Evolutionary conservation across 2,888 invertebrate genomes (phyloP), one percentile per base, ranked within the genome.

Genomic region (Dolomedes plantarius): DNA sequence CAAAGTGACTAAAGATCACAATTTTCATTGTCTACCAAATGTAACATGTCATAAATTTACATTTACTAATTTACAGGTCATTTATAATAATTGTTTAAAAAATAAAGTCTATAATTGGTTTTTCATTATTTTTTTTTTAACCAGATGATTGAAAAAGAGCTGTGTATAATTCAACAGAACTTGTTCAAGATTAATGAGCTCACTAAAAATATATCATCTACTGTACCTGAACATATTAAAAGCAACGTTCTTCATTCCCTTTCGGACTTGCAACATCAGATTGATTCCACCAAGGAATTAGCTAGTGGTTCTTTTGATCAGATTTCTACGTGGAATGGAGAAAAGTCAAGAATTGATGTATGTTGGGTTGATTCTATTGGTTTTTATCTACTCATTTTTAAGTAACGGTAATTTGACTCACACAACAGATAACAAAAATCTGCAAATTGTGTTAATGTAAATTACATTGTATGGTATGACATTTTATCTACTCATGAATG

Each of bases 61-160:
- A n/a, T n/a, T n/a, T n/a, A n/a, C n/a, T n/a, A n/a, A n/a, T n/a
- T n/a, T n/a, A n/a, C n/a, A n/a, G n/a, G n/a, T n/a, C n/a, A n/a
- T n/a, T n/a, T n/a, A n/a, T n/a, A n/a, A n/a, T n/a, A n/a, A n/a
- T n/a, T n/a, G n/a, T n/a, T n/a, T n/a, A n/a, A n/a, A n/a, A n/a
- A n/a, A n/a, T n/a, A n/a, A n/a, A n/a, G n/a, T n/a, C n/a, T n/a
- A n/a, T n/a, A n/a, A n/a, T n/a, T n/a, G n/a, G n/a, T n/a, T n/a
- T n/a, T n/a, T n/a, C n/a, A n/a, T 56, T 29, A 32, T n/a, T 65
- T 29, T 41, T 19, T 29, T 71, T 68, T 32, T 46, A n/a, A n/a
- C n/a, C 46, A 83, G 83, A 1, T n/a, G 1, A 77, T 85, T 29
- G 67, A 85, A 19, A 16, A 50, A 29, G 77, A 85, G 31, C 29